A percentile compares a stretch with the other conserved stretches of the same genome.
Conservation (phyloP, 2,888 invertebrate species). For the Caenorhabditis afra region DNA sequence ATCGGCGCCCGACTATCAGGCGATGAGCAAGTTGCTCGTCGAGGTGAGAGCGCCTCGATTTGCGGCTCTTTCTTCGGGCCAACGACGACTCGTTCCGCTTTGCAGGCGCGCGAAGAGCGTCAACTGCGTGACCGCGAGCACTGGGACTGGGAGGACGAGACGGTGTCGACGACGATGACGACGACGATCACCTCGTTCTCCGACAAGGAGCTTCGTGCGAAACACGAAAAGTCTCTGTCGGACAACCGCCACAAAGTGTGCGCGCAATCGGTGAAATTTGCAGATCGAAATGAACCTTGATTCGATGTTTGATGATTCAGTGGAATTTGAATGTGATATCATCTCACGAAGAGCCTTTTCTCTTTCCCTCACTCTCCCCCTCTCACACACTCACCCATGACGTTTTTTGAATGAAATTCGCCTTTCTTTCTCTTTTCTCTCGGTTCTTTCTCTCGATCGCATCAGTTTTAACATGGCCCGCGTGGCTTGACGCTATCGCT, state of each 20-base stretch:
- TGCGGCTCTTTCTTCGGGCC: too few relatives aligned
- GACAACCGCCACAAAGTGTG: not conserved
- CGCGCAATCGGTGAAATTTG: not conserved
- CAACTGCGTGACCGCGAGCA: slow-evolving; percentile 59
- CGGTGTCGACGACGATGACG: slow-evolving; percentile 61
- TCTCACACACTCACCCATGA: too few relatives aligned
- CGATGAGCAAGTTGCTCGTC: slow-evolving; percentile 61
- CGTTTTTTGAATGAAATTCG: too few relatives aligned
- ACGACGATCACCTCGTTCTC: slow-evolving; percentile 64
- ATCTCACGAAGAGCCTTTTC: slow-evolving; percentile 37
- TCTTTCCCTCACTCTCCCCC: not conserved
- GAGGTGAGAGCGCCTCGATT: slow-evolving; percentile 55
- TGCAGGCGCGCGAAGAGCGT: slow-evolving; percentile 59
- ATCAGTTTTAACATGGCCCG: too few relatives aligned
- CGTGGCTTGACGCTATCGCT: too few relatives aligned
- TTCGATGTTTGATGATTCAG: not conserved
- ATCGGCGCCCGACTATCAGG: slow-evolving; percentile 67
- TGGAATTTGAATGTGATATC: slow-evolving; percentile 36
- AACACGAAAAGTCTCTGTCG: slow-evolving; percentile 37
- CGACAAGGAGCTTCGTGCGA: slow-evolving; percentile 59
- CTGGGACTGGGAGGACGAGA: slow-evolving; percentile 73
- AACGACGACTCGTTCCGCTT: too few relatives aligned
- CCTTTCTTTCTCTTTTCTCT: not conserved
- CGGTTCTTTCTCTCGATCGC: too few relatives aligned
- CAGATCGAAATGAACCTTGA: slow-evolving; percentile 39